phyloP scores from a whole-genome alignment of 2,888 invertebrate species.

The Palloptera scutellata region DNA sequence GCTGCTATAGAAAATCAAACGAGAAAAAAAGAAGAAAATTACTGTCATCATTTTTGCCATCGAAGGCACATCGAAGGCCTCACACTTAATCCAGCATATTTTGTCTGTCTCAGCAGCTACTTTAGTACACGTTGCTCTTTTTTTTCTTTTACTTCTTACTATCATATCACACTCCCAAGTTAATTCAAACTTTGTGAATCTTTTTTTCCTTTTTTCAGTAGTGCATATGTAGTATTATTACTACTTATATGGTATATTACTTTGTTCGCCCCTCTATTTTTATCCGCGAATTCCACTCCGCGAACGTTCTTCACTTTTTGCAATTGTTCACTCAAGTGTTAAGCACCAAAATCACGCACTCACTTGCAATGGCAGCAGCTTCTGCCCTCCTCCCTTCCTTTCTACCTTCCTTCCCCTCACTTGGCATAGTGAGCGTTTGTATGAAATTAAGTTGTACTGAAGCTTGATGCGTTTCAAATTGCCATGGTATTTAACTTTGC shows the following conservation, averaged over 20 bases:
- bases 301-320: not conserved
- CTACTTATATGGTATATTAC: not conserved
- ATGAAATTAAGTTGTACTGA: conserved; percentile 32
- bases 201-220: no score
- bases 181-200: no score
- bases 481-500: conserved; percentile 30
- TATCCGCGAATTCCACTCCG: not conserved
- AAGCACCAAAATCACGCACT: conserved; percentile 42
- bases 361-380: conserved; percentile 1
- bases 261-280: not conserved
- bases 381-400: no score
- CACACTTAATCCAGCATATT: no score
- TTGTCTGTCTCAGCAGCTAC: no score
- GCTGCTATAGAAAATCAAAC: conserved; percentile 5
- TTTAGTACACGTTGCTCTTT: no score
- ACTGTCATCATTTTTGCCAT: conserved; percentile 10
- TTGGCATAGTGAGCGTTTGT: conserved; percentile 22
- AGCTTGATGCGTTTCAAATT: conserved; percentile 52
- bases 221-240: no score
- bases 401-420: conserved; percentile 45
- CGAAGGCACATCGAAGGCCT: not conserved
- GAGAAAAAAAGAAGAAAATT: conserved; percentile 3
- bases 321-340: conserved; percentile 51
- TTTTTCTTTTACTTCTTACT: no score
- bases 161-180: no score